These are phyloP conservation scores for Hippoglossus stenolepis DNA, from an alignment of 2,113 vertebrate genomes.

Conservation along the genomic window DNA sequence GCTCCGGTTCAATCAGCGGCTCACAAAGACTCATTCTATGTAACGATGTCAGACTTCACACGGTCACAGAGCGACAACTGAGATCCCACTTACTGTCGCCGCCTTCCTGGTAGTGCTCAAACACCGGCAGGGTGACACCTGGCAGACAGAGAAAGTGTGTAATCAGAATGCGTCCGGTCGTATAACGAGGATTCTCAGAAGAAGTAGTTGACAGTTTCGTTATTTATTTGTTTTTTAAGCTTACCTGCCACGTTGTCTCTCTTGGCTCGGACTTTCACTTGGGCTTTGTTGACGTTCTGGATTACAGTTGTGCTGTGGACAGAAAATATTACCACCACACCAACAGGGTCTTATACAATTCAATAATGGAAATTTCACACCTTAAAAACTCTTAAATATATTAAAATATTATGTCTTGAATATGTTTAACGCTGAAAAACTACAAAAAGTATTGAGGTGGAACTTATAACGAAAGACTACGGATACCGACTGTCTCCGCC, in stretches of 20 bases:
- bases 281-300: conserved; percentile 98
- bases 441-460: too few species aligned
- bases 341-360: too few species aligned
- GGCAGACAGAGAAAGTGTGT: background rate
- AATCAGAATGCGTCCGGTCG: background rate
- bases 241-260: conserved; percentile 98
- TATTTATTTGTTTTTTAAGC: background rate
- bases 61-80: background rate
- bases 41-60: conserved; percentile 21
- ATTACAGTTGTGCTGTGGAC: conserved; percentile 93
- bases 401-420: too few species aligned
- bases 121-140: conserved; percentile 97
- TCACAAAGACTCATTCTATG: background rate
- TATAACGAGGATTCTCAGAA: background rate
- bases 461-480: too few species aligned
- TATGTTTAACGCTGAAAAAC: too few species aligned
- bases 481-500: too few species aligned
- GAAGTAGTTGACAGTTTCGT: too few species aligned
- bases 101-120: conserved; percentile 99
- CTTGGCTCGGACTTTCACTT: conserved; percentile 97
- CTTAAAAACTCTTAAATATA: too few species aligned
- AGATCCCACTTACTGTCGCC: conserved; percentile 92
- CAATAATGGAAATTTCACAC: too few species aligned
- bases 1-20: background rate
- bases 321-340: conserved; percentile 22